phyloP scores from a whole-genome alignment of 2,888 invertebrate species.

The Eupithecia centaureata region DNA sequence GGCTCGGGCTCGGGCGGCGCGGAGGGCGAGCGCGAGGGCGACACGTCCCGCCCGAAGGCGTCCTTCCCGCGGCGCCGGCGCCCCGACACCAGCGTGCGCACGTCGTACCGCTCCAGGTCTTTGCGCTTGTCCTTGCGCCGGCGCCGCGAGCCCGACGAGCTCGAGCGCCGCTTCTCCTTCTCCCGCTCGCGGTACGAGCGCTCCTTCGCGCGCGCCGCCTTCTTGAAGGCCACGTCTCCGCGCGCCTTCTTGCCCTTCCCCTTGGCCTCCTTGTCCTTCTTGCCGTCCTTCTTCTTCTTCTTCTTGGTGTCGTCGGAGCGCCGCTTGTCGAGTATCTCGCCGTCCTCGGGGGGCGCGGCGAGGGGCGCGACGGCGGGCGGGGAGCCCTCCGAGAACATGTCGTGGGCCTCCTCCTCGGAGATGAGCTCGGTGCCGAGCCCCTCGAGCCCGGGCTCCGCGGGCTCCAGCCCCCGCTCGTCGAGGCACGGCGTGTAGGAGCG shows the following conservation, averaged over 20 bases:
- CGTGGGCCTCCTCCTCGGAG: slow-evolving; percentile 88
- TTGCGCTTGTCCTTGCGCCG: slow-evolving; percentile 86
- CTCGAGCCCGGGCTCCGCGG: slow-evolving; percentile 76
- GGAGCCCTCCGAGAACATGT: slow-evolving; percentile 84
- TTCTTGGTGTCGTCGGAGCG: slow-evolving; percentile 66
- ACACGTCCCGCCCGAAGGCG: slow-evolving; percentile 90
- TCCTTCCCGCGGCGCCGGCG: slow-evolving; percentile 87
- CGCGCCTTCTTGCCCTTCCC: slow-evolving; percentile 62
- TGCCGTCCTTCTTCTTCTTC: slow-evolving; percentile 80
- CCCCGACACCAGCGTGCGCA: slow-evolving; percentile 89
- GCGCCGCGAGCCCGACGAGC: slow-evolving; percentile 56
- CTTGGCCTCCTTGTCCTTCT: slow-evolving; percentile 50
- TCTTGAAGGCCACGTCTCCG: slow-evolving; percentile 88
- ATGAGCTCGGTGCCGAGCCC: slow-evolving; percentile 90
- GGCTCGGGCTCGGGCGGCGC: slow-evolving; percentile 27
- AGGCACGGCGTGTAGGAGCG: slow-evolving; percentile 89
- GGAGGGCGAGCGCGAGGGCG: slow-evolving; percentile 55
- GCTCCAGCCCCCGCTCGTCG: slow-evolving; percentile 77
- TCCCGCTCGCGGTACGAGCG: slow-evolving; percentile 88
- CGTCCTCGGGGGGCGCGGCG: slow-evolving; percentile 62
- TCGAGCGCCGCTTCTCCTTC: slow-evolving; percentile 55
- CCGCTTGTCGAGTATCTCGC: slow-evolving; percentile 55
- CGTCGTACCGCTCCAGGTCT: slow-evolving; percentile 93
- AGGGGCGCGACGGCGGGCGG: slow-evolving; percentile 66
- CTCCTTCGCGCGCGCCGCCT: slow-evolving; percentile 88